phyloP scores from a whole-genome alignment of 2,797 vertebrate genomes.

The Aeoliscus strigatus region DNA sequence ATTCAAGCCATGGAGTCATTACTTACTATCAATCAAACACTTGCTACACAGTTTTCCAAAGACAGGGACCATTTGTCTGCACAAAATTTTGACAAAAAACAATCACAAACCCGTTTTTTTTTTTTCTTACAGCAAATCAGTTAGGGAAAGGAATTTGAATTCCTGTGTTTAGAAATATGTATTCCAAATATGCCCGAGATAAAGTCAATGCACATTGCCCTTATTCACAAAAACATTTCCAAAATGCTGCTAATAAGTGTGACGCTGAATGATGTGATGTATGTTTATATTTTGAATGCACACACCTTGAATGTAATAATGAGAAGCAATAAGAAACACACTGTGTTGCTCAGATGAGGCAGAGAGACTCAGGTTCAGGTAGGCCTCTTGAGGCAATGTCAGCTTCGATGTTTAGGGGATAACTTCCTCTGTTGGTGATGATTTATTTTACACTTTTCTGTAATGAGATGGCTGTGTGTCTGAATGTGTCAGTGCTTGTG shows the following conservation, averaged over 20 bases:
- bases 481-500: conserved; percentile 48
- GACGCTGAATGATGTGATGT: conserved; percentile 20
- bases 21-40: conserved; percentile 1
- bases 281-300: conserved; percentile 27
- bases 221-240: conserved; percentile 26
- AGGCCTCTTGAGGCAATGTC: conserved; percentile 35
- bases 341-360: conserved; percentile 36
- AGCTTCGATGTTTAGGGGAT: conserved; percentile 57
- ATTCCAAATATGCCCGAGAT: conserved; percentile 1
- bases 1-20: conserved; percentile 1
- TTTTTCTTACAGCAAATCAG: conserved; percentile 1
- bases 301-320: conserved; percentile 7
- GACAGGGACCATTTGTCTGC: conserved; percentile 62
- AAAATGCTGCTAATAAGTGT: conserved; percentile 34
- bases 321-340: conserved; percentile 28
- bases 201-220: background rate
- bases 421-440: conserved; percentile 58
- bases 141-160: conserved; percentile 5
- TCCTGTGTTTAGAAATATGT: conserved; percentile 9
- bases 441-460: conserved; percentile 63
- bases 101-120: background rate
- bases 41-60: conserved; percentile 19
- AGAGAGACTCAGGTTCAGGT: conserved; percentile 37
- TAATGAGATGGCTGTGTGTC: conserved; percentile 48
- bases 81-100: conserved; percentile 22